Conservation (phyloP, 2,888 invertebrate genomes). For the Ophioninae sp. region DNA sequence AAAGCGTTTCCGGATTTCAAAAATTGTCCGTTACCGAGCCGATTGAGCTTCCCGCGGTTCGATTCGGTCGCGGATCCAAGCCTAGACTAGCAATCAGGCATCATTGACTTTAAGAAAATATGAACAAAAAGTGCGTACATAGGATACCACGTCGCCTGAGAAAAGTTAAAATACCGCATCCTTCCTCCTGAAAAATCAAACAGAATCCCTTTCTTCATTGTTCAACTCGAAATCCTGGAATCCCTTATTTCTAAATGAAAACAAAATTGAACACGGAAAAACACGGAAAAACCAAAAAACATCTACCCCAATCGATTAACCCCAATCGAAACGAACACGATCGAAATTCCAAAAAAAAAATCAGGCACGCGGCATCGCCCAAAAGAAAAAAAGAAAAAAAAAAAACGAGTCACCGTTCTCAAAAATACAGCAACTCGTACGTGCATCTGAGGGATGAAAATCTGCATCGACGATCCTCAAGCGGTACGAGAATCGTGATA, state of each 20-base stretch:
- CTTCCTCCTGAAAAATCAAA: no score
- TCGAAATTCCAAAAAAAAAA: neutral
- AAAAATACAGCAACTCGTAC: neutral
- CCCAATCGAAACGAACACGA: no score
- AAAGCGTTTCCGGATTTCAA: constrained; percentile 41
- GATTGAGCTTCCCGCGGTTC: constrained; percentile 18
- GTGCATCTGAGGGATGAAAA: neutral
- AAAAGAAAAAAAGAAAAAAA: neutral
- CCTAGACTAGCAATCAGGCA: constrained; percentile 3
- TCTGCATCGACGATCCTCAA: neutral
- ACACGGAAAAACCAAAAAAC: no score
- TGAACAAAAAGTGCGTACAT: no score
- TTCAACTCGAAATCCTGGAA: no score
- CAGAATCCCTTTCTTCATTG: no score
- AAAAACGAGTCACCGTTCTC: neutral
- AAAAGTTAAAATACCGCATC: no score
- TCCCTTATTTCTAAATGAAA: no score
- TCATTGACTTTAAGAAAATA: no score
- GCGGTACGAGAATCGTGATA: constrained; percentile 24
- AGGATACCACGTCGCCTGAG: no score
- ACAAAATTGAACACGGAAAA: no score
- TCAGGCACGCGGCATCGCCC: neutral
- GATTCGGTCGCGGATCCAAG: neutral
- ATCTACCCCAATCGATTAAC: no score
- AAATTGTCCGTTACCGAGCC: constrained; percentile 13